Percentiles rank a stretch among this genome's conserved stretches.
Conservation (phyloP, 2,113 vertebrate species). For the Gulo gulo region DNA sequence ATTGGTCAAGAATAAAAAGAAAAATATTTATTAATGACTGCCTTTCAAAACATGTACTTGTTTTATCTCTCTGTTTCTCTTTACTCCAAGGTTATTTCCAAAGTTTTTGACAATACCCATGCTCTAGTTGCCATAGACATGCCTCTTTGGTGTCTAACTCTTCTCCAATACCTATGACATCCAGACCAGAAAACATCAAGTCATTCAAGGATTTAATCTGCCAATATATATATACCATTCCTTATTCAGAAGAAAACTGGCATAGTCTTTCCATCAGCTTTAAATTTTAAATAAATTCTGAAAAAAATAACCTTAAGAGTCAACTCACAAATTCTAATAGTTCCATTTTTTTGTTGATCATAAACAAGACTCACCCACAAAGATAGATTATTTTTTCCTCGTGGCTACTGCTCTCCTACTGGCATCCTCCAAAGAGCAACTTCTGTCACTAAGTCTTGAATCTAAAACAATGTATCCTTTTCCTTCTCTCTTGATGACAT, state of each 20-base stretch:
- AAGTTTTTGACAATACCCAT: neutral
- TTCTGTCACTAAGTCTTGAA: neutral
- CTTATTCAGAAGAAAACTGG: neutral
- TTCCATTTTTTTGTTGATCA: neutral
- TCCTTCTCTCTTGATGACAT: neutral
- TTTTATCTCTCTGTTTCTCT: neutral
- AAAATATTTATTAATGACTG: neutral
- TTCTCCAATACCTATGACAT: neutral
- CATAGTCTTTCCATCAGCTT: neutral
- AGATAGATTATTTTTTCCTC: neutral
- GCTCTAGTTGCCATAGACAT: neutral
- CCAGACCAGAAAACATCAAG: neutral
- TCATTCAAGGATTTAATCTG: neutral
- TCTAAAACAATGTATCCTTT: neutral
- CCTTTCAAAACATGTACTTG: neutral
- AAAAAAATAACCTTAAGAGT: neutral
- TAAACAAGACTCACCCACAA: neutral
- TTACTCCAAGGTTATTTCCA: neutral
- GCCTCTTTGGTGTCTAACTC: neutral
- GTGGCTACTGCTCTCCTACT: neutral
- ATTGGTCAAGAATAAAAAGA: neutral
- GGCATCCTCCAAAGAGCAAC: neutral
- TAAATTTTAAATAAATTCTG: neutral
- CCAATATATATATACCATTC: neutral
- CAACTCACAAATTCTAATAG: neutral